These are phyloP conservation scores for Drosophila sordidapex DNA, from an alignment of 2,888 invertebrate species.

Conservation along the genomic window DNA sequence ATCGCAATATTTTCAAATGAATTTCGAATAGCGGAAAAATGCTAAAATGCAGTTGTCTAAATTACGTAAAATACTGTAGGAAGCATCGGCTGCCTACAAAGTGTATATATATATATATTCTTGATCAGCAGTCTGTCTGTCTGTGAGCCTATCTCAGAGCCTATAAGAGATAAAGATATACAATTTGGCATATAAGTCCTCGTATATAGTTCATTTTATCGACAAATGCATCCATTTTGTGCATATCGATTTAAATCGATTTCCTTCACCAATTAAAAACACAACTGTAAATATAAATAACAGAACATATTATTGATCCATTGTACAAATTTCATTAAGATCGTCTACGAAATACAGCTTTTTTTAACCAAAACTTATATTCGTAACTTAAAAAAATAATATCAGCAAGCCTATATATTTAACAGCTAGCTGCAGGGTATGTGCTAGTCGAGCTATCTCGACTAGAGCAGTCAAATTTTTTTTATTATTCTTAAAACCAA, in stretches of 20 bases:
- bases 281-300: too few species aligned
- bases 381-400: neutral
- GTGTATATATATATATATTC: neutral
- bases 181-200: accelerated
- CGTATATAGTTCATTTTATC: neutral
- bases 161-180: neutral
- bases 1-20: slow-evolving; percentile 10
- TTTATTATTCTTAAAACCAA: slow-evolving; percentile 8
- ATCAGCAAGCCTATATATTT: neutral
- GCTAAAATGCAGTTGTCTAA: neutral
- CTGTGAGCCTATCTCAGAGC: neutral
- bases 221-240: too few species aligned
- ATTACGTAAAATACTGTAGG: neutral
- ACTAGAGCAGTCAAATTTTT: neutral
- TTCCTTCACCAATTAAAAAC: too few species aligned
- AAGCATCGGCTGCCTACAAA: neutral
- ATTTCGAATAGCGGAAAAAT: neutral
- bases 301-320: too few species aligned
- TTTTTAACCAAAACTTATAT: neutral
- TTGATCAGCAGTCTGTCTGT: neutral
- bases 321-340: too few species aligned
- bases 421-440: neutral
- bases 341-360: neutral
- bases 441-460: neutral
- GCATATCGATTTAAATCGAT: too few species aligned